phyloP scores from a whole-genome alignment of 2,797 vertebrate species.

The Lagorchestes hirsutus region DNA sequence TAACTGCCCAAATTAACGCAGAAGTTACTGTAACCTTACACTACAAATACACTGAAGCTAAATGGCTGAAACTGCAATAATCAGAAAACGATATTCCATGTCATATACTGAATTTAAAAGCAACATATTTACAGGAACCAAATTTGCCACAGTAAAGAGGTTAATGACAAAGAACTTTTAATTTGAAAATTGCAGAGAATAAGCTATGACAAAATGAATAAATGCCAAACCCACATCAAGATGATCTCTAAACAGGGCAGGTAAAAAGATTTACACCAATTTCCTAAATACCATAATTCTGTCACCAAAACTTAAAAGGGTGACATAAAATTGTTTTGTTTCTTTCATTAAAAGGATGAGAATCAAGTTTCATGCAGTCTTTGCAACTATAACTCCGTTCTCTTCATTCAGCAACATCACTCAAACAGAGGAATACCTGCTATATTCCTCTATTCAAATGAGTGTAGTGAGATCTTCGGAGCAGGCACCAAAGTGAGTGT shows the following conservation, averaged over 20 bases:
- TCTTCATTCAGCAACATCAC: neutral
- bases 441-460: neutral
- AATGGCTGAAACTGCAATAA: slow-evolving; percentile 1
- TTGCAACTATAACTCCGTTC: neutral
- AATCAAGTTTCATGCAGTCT: neutral
- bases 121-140: slow-evolving; percentile 34
- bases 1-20: slow-evolving; percentile 45
- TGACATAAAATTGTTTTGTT: neutral
- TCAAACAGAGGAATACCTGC: neutral
- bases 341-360: neutral
- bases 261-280: slow-evolving; percentile 30
- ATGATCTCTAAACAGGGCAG: slow-evolving; percentile 13
- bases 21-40: neutral
- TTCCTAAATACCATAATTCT: slow-evolving; percentile 36
- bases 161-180: neutral
- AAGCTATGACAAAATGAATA: slow-evolving; percentile 17
- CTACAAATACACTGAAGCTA: neutral
- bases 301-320: slow-evolving; percentile 1
- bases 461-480: neutral
- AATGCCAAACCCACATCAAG: neutral
- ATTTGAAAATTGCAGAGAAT: slow-evolving; percentile 31
- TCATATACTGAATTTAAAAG: slow-evolving; percentile 48
- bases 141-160: slow-evolving; percentile 4
- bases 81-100: slow-evolving; percentile 28
- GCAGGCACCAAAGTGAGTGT: slow-evolving; percentile 15